Conservation (phyloP, 1,140 invertebrate genomes). For the Eufriesea mexicana region DNA sequence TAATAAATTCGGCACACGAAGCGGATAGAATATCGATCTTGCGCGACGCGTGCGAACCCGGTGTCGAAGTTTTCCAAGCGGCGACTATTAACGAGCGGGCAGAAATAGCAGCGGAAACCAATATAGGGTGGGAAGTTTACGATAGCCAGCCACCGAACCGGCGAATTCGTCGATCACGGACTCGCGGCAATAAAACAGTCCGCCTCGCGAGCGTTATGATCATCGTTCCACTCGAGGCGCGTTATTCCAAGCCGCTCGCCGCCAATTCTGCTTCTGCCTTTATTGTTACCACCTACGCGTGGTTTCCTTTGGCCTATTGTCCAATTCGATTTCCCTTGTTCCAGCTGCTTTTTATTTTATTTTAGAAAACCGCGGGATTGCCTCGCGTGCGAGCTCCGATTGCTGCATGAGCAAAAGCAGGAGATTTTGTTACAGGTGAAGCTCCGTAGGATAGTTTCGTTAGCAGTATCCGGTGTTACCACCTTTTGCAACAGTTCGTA, state of each 20-base stretch:
- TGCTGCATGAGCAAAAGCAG: no score
- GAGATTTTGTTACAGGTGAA: no score
- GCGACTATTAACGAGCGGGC: constrained; percentile 23
- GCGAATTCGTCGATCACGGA: constrained; percentile 33
- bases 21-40: constrained; percentile 20
- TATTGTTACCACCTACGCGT: background rate
- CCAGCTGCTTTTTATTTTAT: background rate
- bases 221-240: constrained; percentile 16
- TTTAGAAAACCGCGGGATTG: background rate
- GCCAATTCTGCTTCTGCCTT: constrained; percentile 3
- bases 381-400: no score
- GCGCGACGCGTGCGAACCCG: background rate
- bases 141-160: constrained; percentile 3
- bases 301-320: background rate
- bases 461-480: no score
- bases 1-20: constrained; percentile 27
- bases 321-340: background rate
- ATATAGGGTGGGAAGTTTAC: constrained; percentile 37
- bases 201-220: constrained; percentile 14
- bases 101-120: constrained; percentile 27
- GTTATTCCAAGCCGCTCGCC: background rate
- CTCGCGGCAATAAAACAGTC: constrained; percentile 19
- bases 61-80: constrained; percentile 16
- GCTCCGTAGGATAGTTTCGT: no score
- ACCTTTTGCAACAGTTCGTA: no score